Evolutionary conservation across 2,113 vertebrate species (phyloP), one percentile per base, ranked within the genome.

Genomic region (Anthoscopus minutus): DNA sequence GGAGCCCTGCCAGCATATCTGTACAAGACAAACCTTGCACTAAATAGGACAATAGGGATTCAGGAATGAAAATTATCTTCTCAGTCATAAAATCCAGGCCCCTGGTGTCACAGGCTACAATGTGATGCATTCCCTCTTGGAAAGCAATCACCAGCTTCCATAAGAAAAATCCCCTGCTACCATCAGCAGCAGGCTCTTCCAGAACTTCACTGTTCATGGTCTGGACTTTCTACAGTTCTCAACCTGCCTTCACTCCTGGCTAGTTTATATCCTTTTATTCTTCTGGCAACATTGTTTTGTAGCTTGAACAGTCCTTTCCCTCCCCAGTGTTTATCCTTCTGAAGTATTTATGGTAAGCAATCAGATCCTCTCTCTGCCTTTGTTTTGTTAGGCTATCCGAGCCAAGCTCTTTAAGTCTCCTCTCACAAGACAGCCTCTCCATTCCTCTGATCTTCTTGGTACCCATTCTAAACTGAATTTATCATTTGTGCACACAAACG

Each of bases 371-470:
- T 89, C 69, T 71, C 51, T 54, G 78, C 57, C 57, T 96, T 93
- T 93, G 96, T 92, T 93, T 92, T 94, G 37, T 71, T 58, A 82
- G 70, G 85, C 45, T 94, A 57, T 67, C 44, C 6, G 37, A 89
- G 95, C 93, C 95, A 96, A 96, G 93, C 92, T 93, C 74, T 88
- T 94, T 93, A 93, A 92, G 95, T 81, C 85, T 82, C 40, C 20
- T 66, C 85, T 96, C 87, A 87, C 57, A 81, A 85, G 78, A 92
- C 30, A 88, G 54, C 45, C 79, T 85, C 88, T 79, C 61, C 71
- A 82, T 79, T 80, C 57, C 79, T 94, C 92, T 96, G 81, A 95
- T 95, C 78, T 95, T 74, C 78, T 80, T 13, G 5, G 53, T 79
- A 69, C 37, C 54, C 92, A 81, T 89, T 92, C 85, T 64, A 76